Evolutionary conservation across 2,888 invertebrate genomes (phyloP), one percentile per base, ranked within the genome.

Genomic region (Plebejus argus): DNA sequence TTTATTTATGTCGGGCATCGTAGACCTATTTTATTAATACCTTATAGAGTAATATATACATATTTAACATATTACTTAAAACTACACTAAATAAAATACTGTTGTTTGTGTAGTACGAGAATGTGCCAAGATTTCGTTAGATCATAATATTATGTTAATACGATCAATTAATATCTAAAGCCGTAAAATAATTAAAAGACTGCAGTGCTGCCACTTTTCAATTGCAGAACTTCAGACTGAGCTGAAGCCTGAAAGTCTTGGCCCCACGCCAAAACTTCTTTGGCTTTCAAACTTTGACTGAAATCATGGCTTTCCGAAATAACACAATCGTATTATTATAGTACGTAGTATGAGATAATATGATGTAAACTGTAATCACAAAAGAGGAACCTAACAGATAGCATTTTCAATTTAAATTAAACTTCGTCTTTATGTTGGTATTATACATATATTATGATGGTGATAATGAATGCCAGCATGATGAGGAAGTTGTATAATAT

Each of bases 111-210:
- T 33, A 4, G 15, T 12, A 10, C 23, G 61, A 61, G 20, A 23
- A 20, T 20, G 12, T 66, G 66, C 66, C 18, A 66, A 33, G 66
- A 28, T 28, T 66, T 66, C 28, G 1, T 18, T 35, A 23, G 70
- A 78, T 75, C 28, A 45, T 18, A n/a, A n/a, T n/a, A n/a, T n/a
- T n/a, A 28, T n/a, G 66, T 82, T 74, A 66, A 66, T 66, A 28
- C 15, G 66, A 28, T 66, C 66, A 66, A 66, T 28, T 18, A 66
- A 33, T 66, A 66, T 66, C 33, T 33, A 66, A 66, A 66, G 28
- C 66, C 28, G 66, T 6, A 28, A 66, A 66, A 66, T 66, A 66
- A 66, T 33, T 66, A 66, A 66, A 66, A 66, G 28, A 66, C 66
- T 66, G 66, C 66, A 66, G 66, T 66, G 66, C 33, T 66, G 28